These are phyloP conservation scores for Trichechus manatus DNA, from an alignment of 2,113 vertebrate genomes.

Conservation along the genomic window DNA sequence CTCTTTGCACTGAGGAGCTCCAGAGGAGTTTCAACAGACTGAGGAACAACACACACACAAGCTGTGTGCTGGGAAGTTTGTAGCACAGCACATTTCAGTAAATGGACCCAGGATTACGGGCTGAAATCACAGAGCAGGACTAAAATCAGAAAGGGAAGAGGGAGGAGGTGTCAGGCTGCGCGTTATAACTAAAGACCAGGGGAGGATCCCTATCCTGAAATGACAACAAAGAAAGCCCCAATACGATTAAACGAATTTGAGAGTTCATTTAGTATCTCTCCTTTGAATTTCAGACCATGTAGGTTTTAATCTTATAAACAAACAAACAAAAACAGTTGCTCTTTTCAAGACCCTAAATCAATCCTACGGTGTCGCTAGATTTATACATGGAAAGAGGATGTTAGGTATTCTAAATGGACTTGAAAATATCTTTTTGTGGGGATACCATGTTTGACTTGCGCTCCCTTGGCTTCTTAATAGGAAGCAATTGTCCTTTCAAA, in stretches of 20 bases:
- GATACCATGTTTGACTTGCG: neutral
- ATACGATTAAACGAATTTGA: neutral
- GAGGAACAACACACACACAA: neutral
- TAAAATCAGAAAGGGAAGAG: neutral
- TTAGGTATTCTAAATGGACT: neutral
- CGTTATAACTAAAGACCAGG: neutral
- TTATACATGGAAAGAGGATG: neutral
- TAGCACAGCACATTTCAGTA: neutral
- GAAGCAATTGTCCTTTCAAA: conserved; percentile 36
- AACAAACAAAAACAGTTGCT: neutral
- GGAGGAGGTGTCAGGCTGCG: neutral
- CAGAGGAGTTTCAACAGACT: neutral
- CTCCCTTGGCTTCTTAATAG: conserved; percentile 51
- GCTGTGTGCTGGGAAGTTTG: neutral
- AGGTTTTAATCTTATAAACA: conserved; percentile 16
- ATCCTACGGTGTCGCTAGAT: neutral
- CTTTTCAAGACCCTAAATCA: neutral
- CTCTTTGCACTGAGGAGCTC: neutral
- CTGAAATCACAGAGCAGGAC: neutral
- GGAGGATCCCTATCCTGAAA: neutral
- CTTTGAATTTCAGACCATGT: conserved; percentile 58
- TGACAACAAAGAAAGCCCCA: neutral
- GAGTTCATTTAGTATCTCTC: neutral
- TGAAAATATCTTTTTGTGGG: conserved; percentile 8
- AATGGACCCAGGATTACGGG: neutral